Base-by-base conservation (phyloP, 1,140 invertebrate species). In the Bombyx mori region DNA sequence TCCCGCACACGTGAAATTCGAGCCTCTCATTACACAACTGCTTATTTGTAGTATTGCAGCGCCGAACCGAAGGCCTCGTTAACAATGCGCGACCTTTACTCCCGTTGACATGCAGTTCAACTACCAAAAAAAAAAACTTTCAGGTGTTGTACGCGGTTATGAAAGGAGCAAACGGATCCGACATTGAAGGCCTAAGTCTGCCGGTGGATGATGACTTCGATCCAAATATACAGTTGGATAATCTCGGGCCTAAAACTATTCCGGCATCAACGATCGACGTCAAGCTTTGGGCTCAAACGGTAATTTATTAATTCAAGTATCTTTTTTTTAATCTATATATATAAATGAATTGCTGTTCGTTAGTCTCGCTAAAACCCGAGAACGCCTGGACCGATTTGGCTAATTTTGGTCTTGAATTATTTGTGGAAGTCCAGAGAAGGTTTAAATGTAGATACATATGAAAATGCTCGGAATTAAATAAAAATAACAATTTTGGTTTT, bases 231-330 rank as follows among this genome's bases (percentile, higher is more conserved):
- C 86, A 88, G 52, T 66, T 83, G 49, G 86, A 88, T 59, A 88
- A 89, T 60, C 68, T 88, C 8, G 79, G 75, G 10, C 79, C 81
- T 0, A 89, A 89, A 66, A 75, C 80, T 0, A 68, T 76, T 3
- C 77, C 79, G 0, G 74, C 83, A 9, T 88, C 88, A 6, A 86
- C 84, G 1, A 88, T 87, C 44, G 88, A 89, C 54, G 88, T 89
- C 42, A 88, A 87, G 63, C 65, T 89, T 12, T 89, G 88, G 85
- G 85, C 88, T 10, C 86, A 86, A 73, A 88, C 86, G 72, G 88
- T 89, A 77, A 51, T 46, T 42, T 12, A 35, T 35, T 3, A 0
- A 35, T 3, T 35, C 26, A 18, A 18, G 12, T 35, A 35, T 35
- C 26, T 35, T 35, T 35, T 35, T 35, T 35, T 35, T 35, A 35